phyloP scores from a whole-genome alignment of 2,888 invertebrate species.

The Masnerella sp. region DNA sequence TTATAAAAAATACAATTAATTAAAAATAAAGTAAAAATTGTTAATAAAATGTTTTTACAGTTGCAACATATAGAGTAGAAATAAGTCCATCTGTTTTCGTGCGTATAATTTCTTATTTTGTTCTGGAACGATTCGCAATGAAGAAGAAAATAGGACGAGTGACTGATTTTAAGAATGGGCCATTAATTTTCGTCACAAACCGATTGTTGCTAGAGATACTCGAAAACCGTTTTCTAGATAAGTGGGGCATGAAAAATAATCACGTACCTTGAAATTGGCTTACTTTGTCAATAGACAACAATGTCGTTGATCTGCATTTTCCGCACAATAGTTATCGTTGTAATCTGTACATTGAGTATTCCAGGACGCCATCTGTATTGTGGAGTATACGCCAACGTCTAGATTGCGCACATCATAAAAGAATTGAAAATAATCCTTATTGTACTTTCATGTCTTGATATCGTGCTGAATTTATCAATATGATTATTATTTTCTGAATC shows the following conservation, averaged over 20 bases:
- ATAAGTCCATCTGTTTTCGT: too few relatives aligned
- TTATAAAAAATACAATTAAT: too few relatives aligned
- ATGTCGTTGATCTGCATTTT: conserved; percentile 49
- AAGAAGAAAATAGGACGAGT: conserved; percentile 11
- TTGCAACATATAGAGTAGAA: too few relatives aligned
- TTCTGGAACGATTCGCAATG: too few relatives aligned
- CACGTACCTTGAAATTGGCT: conserved; percentile 48
- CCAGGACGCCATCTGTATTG: conserved; percentile 35
- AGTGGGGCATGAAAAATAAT: conserved; percentile 58
- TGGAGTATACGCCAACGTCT: conserved; percentile 31
- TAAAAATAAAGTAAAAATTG: too few relatives aligned
- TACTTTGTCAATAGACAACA: conserved; percentile 53
- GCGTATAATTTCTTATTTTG: too few relatives aligned
- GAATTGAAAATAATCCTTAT: conserved; percentile 37
- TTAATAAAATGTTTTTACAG: too few relatives aligned
- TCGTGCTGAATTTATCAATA: conserved; percentile 10
- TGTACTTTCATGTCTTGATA: conserved; percentile 28
- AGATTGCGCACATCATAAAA: conserved; percentile 33
- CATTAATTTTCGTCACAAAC: conserved; percentile 46
- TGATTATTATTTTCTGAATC: conserved; percentile 4
- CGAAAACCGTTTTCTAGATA: conserved; percentile 34
- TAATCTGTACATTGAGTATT: conserved; percentile 43
- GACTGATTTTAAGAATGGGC: conserved; percentile 33
- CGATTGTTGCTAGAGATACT: conserved; percentile 39
- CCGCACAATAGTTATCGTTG: conserved; percentile 41